Conservation (phyloP, 2,113 vertebrate species). For the Nesogale talazaci region DNA sequence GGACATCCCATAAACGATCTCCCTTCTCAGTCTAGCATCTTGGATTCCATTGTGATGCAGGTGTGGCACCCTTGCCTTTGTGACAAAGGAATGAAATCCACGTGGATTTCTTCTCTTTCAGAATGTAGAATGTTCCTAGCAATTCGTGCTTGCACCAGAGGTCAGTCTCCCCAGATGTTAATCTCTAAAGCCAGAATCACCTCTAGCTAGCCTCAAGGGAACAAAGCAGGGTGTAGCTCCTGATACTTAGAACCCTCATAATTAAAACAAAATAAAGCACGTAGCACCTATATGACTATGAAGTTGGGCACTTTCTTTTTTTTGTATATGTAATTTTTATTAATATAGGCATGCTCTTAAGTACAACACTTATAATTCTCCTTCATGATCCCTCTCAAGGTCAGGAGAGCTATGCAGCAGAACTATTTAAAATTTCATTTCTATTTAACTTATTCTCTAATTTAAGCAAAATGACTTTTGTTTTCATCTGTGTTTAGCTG, state of each 20-base stretch:
- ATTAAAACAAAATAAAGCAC: background rate
- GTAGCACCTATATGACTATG: background rate
- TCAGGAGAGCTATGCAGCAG: conserved; percentile 39
- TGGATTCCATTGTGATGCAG: background rate
- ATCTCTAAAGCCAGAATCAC: conserved; percentile 62
- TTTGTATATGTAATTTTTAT: too few relatives aligned
- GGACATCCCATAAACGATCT: background rate
- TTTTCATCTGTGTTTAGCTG: background rate
- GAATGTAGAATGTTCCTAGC: background rate
- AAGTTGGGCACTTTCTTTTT: background rate
- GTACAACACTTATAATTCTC: background rate
- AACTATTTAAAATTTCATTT: conserved; percentile 20
- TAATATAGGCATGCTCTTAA: background rate
- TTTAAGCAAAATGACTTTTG: too few relatives aligned
- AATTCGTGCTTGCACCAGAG: background rate
- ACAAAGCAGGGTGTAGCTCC: background rate
- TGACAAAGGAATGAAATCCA: conserved; percentile 26
- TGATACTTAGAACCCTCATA: conserved; percentile 5
- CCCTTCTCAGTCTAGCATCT: conserved; percentile 35
- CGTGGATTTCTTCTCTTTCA: conserved; percentile 16
- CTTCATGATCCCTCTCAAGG: conserved; percentile 58
- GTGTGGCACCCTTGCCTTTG: conserved; percentile 17
- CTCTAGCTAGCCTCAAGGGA: conserved; percentile 55
- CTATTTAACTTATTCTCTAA: background rate
- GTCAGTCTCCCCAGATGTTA: conserved; percentile 48